phyloP scores from a whole-genome alignment of 1,140 invertebrate species.

The Araneus ventricosus region DNA sequence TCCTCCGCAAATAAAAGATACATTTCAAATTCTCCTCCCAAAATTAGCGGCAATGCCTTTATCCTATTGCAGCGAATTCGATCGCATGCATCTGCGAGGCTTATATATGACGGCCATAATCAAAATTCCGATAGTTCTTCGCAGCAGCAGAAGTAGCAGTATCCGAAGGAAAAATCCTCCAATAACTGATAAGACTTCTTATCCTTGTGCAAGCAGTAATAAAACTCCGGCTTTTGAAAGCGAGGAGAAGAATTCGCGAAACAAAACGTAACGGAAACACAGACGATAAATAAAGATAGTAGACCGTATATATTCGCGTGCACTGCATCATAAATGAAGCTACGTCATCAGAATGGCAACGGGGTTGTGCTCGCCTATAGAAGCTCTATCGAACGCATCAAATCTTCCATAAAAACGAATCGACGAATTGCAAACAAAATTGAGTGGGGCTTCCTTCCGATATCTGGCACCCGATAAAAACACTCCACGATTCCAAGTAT shows the following conservation, averaged over 20 bases:
- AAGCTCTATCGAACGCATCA: slow-evolving; percentile 57
- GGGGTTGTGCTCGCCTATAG: slow-evolving; percentile 11
- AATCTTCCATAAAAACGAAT: slow-evolving; percentile 67
- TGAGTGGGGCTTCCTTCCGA: slow-evolving; percentile 8
- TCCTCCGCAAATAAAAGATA: slow-evolving; percentile 15
- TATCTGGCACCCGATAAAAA: slow-evolving; percentile 71
- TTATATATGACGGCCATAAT: slow-evolving; percentile 62
- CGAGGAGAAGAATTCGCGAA: slow-evolving; percentile 26
- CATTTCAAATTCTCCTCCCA: slow-evolving; percentile 19
- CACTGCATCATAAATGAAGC: slow-evolving; percentile 58
- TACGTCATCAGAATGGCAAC: slow-evolving; percentile 36
- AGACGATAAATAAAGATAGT: slow-evolving; percentile 69
- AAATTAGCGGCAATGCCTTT: slow-evolving; percentile 44
- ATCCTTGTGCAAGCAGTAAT: slow-evolving; percentile 38
- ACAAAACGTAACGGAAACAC: slow-evolving; percentile 54
- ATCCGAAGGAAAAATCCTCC: slow-evolving; percentile 61
- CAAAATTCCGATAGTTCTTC: slow-evolving; percentile 64
- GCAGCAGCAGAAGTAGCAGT: slow-evolving; percentile 14
- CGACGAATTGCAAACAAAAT: slow-evolving; percentile 62
- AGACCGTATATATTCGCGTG: slow-evolving; percentile 51
- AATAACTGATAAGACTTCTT: slow-evolving; percentile 68
- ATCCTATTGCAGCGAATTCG: neutral
- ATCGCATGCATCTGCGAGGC: slow-evolving; percentile 16
- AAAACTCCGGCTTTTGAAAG: slow-evolving; percentile 41
- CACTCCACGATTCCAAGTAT: slow-evolving; percentile 55